Evolutionary conservation across 92 coral and sea anemone genomes (phyloP), one percentile per base, ranked within the genome.

Genomic region (Porites divaricata): DNA sequence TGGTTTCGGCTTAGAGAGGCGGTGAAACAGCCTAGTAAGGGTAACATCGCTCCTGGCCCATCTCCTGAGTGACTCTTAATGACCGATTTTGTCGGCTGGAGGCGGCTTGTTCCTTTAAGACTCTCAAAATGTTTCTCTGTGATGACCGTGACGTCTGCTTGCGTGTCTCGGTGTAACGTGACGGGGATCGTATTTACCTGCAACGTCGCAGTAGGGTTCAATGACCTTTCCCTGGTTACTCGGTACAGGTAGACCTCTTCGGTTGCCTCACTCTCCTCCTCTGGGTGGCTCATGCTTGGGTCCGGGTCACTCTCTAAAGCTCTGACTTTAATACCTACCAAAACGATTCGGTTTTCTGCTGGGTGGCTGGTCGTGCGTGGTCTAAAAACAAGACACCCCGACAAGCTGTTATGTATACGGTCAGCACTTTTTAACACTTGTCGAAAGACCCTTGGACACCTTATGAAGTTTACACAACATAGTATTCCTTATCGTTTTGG

Each of bases 161-260:
- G 89, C 54, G 74, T 86, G 85, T 77, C 91, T 56, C 83, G 53
- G 81, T 88, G 87, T 67, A 81, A 41, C 13, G 61, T 77, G 75
- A 20, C 79, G 72, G 45, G 79, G 79, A 64, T 62, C 61, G 67
- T 35, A 35, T 35, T 35, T 35, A 56, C 62, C 17, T 56, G 19
- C 62, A 56, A 56, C 14, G 13, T 0, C 4, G 53, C 80, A n/a
- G 80, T 76, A 15, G 80, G 58, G 66, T 56, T 74, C 11, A 35
- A 48, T 26, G 82, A 84, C 58, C 12, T 41, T 17, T 15, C 20
- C 53, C 35, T 26, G 63, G 28, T 84, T 76, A 76, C 78, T 54
- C 77, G 83, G 59, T 85, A 85, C 24, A 77, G 63, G 16, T 85
- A 76, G 35, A 53, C 88, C 48, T 77, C 72, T 56, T 85, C 62